Evolutionary conservation across 2,797 vertebrate genomes (phyloP).

Genomic region (Rhinogobio ventralis): DNA sequence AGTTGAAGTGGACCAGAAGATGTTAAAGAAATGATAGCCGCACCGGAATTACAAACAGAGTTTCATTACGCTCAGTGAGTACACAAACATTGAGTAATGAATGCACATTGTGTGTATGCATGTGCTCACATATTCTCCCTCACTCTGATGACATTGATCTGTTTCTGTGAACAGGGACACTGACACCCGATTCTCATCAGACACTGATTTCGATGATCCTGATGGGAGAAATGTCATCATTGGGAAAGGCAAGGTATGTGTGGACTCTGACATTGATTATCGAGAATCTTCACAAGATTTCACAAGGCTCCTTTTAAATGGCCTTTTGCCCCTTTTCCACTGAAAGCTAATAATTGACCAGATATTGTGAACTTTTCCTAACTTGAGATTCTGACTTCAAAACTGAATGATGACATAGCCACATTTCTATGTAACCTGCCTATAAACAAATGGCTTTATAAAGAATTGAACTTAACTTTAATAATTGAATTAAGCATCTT

Average conservation of each 20-base stretch:
- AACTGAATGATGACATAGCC: not conserved
- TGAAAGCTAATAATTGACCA: slow-evolving; percentile 17
- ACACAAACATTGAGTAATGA: slow-evolving; percentile 66
- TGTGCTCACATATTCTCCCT: not conserved
- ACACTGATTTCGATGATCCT: slow-evolving; percentile 94
- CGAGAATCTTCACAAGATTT: not conserved
- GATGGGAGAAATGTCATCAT: slow-evolving; percentile 89
- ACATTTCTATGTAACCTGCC: not conserved
- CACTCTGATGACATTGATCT: slow-evolving; percentile 1
- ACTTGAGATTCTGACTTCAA: not conserved
- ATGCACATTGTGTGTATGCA: not conserved
- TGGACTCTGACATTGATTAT: slow-evolving; percentile 23
- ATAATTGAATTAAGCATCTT: not conserved
- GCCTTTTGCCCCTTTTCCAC: slow-evolving; percentile 7
- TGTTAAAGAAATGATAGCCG: slow-evolving; percentile 82
- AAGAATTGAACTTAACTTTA: not conserved
- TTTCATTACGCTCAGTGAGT: slow-evolving; percentile 78
- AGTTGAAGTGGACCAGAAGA: slow-evolving; percentile 85
- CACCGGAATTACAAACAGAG: slow-evolving; percentile 77
- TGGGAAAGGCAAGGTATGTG: slow-evolving; percentile 88
- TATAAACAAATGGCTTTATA: not conserved
- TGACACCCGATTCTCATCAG: slow-evolving; percentile 95
- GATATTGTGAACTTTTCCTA: not conserved
- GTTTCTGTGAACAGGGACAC: slow-evolving; percentile 83
- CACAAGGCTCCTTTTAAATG: not conserved